These are phyloP conservation scores for Brachyopa scutellaris DNA, from an alignment of 2,888 invertebrate genomes.

Conservation along the genomic window DNA sequence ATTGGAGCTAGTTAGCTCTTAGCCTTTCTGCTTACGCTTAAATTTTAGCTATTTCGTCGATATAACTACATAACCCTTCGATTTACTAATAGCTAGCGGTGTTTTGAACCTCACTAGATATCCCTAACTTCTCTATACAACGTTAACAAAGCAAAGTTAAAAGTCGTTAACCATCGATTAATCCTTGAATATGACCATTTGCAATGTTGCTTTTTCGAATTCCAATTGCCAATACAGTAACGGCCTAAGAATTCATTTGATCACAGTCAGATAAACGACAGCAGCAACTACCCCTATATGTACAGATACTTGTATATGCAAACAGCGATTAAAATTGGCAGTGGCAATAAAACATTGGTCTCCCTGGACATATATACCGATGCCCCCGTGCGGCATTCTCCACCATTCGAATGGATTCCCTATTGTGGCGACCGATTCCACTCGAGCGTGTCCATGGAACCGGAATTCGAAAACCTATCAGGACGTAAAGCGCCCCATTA, in stretches of 20 bases:
- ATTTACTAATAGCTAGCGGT: no score
- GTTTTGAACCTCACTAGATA: background rate
- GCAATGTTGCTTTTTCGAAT: constrained; percentile 58
- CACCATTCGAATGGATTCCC: constrained; percentile 43
- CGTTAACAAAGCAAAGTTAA: constrained; percentile 58
- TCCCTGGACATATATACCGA: constrained; percentile 23
- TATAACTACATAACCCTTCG: background rate
- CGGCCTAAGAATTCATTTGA: constrained; percentile 55
- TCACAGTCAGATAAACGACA: constrained; percentile 60
- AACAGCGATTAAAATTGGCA: constrained; percentile 70
- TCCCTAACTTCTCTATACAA: background rate
- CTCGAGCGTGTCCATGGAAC: constrained; percentile 60
- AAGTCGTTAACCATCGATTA: constrained; percentile 70
- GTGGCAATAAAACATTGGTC: constrained; percentile 68
- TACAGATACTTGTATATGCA: constrained; percentile 54
- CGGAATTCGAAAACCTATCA: constrained; percentile 72
- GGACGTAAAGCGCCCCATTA: constrained; percentile 73
- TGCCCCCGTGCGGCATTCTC: background rate
- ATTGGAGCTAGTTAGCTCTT: no score
- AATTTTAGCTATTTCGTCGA: no score
- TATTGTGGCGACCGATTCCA: constrained; percentile 56
- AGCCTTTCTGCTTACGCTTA: no score
- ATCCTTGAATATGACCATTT: constrained; percentile 54
- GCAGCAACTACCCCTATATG: constrained; percentile 48
- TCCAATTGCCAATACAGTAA: constrained; percentile 25